A percentile compares a stretch with the other conserved stretches of the same genome.
These are phyloP conservation scores for Entomyzon cyanotis DNA, from an alignment of 2,113 vertebrate species.

Conservation along the genomic window DNA sequence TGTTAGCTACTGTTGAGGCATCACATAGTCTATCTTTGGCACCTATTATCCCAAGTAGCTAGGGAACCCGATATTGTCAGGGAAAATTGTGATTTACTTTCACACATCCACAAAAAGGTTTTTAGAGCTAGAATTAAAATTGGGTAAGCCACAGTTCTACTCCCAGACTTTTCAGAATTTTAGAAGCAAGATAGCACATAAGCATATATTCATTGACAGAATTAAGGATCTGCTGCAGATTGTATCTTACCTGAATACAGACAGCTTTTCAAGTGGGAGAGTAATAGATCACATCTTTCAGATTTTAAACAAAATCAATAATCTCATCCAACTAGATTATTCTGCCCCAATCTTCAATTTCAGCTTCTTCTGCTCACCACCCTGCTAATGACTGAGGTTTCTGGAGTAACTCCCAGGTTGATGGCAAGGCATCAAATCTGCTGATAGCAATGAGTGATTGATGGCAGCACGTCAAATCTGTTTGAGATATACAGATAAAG, in stretches of 20 bases:
- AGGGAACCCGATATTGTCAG: neutral
- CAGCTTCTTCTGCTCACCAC: neutral
- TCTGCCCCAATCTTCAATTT: neutral
- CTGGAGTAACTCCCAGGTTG: neutral
- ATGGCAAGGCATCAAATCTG: neutral
- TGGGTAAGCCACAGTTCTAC: neutral
- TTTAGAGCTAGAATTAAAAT: neutral
- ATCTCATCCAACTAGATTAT: neutral
- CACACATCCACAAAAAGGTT: neutral
- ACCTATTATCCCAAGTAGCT: neutral
- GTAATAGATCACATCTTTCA: neutral
- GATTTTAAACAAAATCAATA: neutral
- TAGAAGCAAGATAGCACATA: neutral
- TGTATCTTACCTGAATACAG: neutral
- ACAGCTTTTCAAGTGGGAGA: neutral
- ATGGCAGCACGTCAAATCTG: neutral
- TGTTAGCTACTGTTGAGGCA: neutral
- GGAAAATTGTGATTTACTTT: neutral
- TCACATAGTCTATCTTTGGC: neutral
- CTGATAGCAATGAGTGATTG: neutral
- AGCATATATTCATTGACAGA: neutral
- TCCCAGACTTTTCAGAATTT: neutral
- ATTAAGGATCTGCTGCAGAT: neutral
- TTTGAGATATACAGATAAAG: neutral
- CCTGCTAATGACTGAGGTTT: neutral